These are phyloP conservation scores for Amazona finschi DNA, from an alignment of 2,797 vertebrate genomes.

Conservation along the genomic window DNA sequence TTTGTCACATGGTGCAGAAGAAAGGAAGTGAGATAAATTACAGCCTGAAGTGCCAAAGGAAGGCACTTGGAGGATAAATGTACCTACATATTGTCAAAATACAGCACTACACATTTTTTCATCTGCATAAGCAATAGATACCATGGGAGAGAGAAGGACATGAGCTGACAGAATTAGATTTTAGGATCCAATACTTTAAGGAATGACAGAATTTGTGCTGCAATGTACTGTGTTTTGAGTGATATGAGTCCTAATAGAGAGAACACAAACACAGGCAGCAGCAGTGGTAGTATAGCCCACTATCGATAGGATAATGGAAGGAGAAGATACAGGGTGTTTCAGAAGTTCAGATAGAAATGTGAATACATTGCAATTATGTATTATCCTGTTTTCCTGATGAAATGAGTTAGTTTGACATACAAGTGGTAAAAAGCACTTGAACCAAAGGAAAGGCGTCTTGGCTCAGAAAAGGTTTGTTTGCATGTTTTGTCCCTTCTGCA, in stretches of 20 bases:
- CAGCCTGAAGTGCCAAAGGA: background rate
- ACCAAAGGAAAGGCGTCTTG: background rate
- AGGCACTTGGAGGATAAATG: background rate
- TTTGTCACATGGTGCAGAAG: background rate
- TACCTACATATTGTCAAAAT: background rate
- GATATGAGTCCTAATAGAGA: background rate
- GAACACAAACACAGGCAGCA: background rate
- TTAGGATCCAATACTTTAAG: background rate
- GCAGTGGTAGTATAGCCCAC: background rate
- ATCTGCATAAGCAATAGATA: accelerated
- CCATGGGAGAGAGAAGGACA: background rate
- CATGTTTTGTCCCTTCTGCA: background rate
- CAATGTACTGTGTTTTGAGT: background rate
- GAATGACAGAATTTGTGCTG: background rate
- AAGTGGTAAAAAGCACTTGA: background rate
- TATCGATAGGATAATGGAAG: background rate
- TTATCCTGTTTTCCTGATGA: background rate
- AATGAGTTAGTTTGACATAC: background rate
- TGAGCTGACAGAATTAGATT: background rate
- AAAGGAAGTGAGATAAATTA: background rate
- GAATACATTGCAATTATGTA: background rate
- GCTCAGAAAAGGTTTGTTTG: background rate
- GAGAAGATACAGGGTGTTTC: background rate
- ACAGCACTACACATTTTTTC: background rate
- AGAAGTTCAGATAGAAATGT: background rate